Base-by-base conservation (phyloP, 2,113 vertebrate species). In the Edolisoma coerulescens region DNA sequence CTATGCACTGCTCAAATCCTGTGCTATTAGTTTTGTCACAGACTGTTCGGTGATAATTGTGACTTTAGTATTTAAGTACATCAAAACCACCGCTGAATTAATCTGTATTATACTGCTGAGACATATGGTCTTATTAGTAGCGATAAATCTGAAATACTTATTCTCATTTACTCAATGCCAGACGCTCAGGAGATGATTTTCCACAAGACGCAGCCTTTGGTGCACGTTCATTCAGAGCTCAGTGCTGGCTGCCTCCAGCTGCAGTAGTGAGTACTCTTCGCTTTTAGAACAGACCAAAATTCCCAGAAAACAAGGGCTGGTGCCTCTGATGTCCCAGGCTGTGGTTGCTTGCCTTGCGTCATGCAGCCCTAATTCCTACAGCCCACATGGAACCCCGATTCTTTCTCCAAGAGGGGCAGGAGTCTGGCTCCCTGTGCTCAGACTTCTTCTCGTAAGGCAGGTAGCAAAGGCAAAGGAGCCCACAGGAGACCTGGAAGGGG, bases 331-430 rank as follows among this genome's bases (percentile, higher is more conserved):
- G 12, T 87, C 23, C 56, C 17, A 23, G 50, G 41, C 57, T n/a
- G 26, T 44, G 20, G 33, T 3, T 0, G 3, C 0, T 0, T 39
- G 44, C 39, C 52, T 74, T 4, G 1, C 15, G 26, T 33, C 53
- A 78, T 0, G 1, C 69, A 71, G 26, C 30, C 49, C 41, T 52
- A 26, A 21, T 56, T 78, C 45, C n/a, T 69, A 8, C 26, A 44
- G 59, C 21, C 20, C 33, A 32, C 24, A 32, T 3, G 3, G 4
- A 47, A 49, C 13, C 53, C 27, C 0, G 0, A 2, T 52, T 41
- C 60, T 41, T 16, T 61, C 22, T 33, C 50, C 5, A 32, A 28
- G n/a, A 0, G 0, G 42, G 53, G 37, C 61, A 32, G 57, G 24
- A 53, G 6, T 50, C 54, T 53, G 42, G 26, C 54, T 95, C n/a